These are phyloP conservation scores for Solen grandis DNA, from an alignment of 1,140 invertebrate species.

Conservation along the genomic window DNA sequence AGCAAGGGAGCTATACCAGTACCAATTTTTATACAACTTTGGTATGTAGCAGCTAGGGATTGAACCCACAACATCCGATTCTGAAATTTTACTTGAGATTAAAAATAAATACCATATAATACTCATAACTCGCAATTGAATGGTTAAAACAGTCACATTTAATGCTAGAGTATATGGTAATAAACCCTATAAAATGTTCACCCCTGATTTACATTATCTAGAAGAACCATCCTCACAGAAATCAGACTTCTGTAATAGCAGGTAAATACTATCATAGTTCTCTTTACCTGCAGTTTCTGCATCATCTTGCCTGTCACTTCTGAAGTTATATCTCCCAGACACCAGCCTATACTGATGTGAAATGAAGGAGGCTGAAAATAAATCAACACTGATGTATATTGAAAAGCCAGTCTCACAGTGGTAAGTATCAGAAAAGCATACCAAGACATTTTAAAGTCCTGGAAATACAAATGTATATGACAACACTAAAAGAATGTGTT, in stretches of 20 bases:
- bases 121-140: neutral
- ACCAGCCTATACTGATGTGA: conserved; percentile 68
- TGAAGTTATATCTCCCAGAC: conserved; percentile 60
- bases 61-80: neutral
- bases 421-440: too few species aligned
- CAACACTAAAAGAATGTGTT: too few species aligned
- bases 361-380: conserved; percentile 42
- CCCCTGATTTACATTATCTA: neutral
- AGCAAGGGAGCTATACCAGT: too few species aligned
- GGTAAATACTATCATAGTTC: neutral
- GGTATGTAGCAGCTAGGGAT: neutral
- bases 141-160: too few species aligned
- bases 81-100: neutral
- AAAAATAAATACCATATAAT: neutral
- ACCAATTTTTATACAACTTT: too few species aligned
- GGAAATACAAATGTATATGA: too few species aligned
- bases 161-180: neutral
- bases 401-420: too few species aligned
- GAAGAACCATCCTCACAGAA: too few species aligned
- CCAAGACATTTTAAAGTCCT: too few species aligned
- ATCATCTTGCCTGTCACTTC: conserved; percentile 36
- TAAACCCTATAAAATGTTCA: neutral
- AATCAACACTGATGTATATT: too few species aligned
- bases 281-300: conserved; percentile 52
- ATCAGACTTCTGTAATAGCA: too few species aligned